phyloP scores from a whole-genome alignment of 2,888 invertebrate species.

The Cantharis rufa region DNA sequence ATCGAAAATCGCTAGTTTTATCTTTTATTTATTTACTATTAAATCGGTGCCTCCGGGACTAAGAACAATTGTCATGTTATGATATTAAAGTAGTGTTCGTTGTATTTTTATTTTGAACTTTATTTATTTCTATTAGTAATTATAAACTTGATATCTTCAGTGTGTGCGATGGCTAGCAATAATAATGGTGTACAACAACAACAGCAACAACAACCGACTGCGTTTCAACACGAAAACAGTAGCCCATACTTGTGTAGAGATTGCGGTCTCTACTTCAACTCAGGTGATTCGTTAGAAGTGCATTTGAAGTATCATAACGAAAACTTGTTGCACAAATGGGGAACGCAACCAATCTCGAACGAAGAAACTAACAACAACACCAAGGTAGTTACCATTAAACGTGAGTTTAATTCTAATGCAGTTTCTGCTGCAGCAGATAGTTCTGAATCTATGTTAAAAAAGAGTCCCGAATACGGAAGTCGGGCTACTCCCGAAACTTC shows the following conservation, averaged over 20 bases:
- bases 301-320: conserved; percentile 81
- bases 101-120: conserved; percentile 48
- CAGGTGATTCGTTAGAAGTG: conserved; percentile 76
- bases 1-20: conserved; percentile 31
- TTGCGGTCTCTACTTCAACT: conserved; percentile 76
- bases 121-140: conserved; percentile 38
- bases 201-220: conserved; percentile 34
- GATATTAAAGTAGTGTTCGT: conserved; percentile 54
- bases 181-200: conserved; percentile 35
- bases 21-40: conserved; percentile 36
- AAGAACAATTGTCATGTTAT: conserved; percentile 55
- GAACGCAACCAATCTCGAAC: conserved; percentile 58
- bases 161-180: conserved; percentile 50
- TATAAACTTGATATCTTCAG: neutral
- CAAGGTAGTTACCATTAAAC: conserved; percentile 57
- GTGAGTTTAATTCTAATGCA: conserved; percentile 60
- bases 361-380: conserved; percentile 69
- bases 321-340: conserved; percentile 76
- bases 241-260: conserved; percentile 73
- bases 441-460: conserved; percentile 69
- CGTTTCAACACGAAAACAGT: conserved; percentile 57
- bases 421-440: conserved; percentile 76
- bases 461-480: conserved; percentile 62
- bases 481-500: conserved; percentile 64
- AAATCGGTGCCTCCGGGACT: conserved; percentile 47